Evolutionary conservation across 1,140 invertebrate genomes (phyloP).

Genomic region (Dufourea novaeangliae): DNA sequence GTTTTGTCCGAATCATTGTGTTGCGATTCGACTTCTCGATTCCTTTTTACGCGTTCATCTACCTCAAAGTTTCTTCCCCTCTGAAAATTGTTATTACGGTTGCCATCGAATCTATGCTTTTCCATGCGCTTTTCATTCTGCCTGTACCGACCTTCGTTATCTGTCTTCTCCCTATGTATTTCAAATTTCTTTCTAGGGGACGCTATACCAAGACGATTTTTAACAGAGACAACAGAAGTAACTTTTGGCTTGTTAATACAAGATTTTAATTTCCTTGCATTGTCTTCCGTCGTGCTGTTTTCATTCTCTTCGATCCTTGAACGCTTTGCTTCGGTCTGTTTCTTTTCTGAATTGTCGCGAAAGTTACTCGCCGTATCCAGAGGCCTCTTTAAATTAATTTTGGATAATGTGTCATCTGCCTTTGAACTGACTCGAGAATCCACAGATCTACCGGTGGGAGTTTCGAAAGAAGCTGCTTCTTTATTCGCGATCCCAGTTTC

Average conservation of each 20-base stretch:
- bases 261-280: constrained; percentile 70
- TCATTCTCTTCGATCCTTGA: constrained; percentile 53
- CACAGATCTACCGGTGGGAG: not conserved
- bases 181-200: constrained; percentile 73
- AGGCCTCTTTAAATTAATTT: constrained; percentile 52
- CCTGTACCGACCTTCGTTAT: constrained; percentile 50
- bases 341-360: constrained; percentile 42
- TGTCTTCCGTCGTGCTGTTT: constrained; percentile 42
- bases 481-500: constrained; percentile 19
- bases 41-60: constrained; percentile 55
- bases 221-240: constrained; percentile 77
- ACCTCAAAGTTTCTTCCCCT: constrained; percentile 46
- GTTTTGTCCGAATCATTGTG: constrained; percentile 45
- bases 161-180: constrained; percentile 49
- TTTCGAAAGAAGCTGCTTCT: constrained; percentile 8
- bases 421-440: constrained; percentile 29
- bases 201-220: constrained; percentile 69
- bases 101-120: constrained; percentile 48
- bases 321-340: constrained; percentile 47
- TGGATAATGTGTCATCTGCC: not conserved
- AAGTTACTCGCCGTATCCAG: constrained; percentile 17
- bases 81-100: constrained; percentile 51
- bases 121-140: constrained; percentile 58
- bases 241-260: constrained; percentile 75
- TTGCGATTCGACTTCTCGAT: constrained; percentile 43